Evolutionary conservation across 2,888 invertebrate species (phyloP), one percentile per base, ranked within the genome.

Genomic region (Trissoscelio sp.): DNA sequence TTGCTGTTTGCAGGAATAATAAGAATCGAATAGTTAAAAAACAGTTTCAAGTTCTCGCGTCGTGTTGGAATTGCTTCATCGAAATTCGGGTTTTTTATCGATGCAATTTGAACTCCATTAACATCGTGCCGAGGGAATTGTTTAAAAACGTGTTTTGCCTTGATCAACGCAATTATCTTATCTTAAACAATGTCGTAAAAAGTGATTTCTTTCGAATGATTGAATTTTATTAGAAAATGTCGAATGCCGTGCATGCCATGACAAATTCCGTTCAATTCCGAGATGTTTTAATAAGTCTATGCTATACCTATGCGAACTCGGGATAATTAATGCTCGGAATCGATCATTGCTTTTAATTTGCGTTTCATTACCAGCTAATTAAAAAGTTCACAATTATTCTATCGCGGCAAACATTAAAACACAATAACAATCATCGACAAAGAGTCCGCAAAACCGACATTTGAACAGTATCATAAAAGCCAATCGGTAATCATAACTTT

Each of bases 101-200:
- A 18, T 28, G 28, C 37, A 22, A 51, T 53, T 66, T 9, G 5
- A 66, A 48, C 48, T 34, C 39, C 16, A 28, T 53, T 66, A 39
- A 53, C 18, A 4, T 24, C 2, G n/a, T 18, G 20, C 14, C 22
- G 4, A 2, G 20, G 51, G 22, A 12, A 64, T 64, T 11, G 42
- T 66, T 66, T 51, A 28, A 53, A 66, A 53, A 39, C 39, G 53
- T 66, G n/a, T n/a, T n/a, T n/a, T n/a, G n/a, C n/a, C 48, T 48
- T 51, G 48, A 64, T 66, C 39, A 53, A 16, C 11, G 66, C 53
- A 66, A 66, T 66, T 34, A 64, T 64, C 18, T 53, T 53, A 39
- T 53, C 39, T 66, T n/a, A n/a, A n/a, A n/a, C 16, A 53, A 37
- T 20, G 46, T 46, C n/a, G 24, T 42, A 16, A 55, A 44, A 55